Evolutionary conservation across 2,797 vertebrate genomes (phyloP), one percentile per base, ranked within the genome.

Genomic region (Limosa lapponica): DNA sequence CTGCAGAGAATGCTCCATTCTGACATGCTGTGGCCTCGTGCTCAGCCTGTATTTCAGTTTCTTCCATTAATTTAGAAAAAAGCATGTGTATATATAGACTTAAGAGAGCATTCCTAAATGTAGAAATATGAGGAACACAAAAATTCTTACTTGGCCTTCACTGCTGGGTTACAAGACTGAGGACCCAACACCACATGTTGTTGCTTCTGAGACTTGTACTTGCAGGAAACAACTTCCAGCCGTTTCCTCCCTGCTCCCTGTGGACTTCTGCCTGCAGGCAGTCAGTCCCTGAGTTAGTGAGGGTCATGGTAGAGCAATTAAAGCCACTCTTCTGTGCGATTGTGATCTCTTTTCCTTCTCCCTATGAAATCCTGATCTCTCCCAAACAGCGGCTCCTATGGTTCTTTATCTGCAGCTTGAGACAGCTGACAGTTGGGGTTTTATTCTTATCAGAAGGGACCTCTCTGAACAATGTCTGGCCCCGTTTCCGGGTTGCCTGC

Each of bases 211-310:
- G 90, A 66, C 46, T 55, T 69, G 41, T n/a, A 54, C 34, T 78
- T 82, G 36, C 57, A 67, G 83, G 77, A 79, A 89, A 89, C 41
- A 70, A 34, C 36, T 84, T 90, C 39, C 89, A 92, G 81, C 32
- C 0, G 0, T 67, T 96, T 96, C 90, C 89, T 85, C 52, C 11
- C 25, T 18, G 34, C 41, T 87, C 57, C 46, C 81, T 49, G 16
- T 36, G 61, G 71, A 54, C 16, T 37, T 15, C 51, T 89, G 82
- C 51, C 74, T 67, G 49, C 18, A 37, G 77, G 54, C 81, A 87
- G 41, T 6, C 20, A 66, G 24, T 52, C 39, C 34, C 39, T 34
- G 16, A 32, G 23, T 18, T 49, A 64, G n/a, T 2, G 20, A 75
- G 66, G 64, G 71, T 59, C 75, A 13, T 9, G 57, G 23, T 3